Evolutionary conservation across 2,113 vertebrate species (phyloP), one percentile per base, ranked within the genome.

Genomic region (Balaenoptera acutorostrata): DNA sequence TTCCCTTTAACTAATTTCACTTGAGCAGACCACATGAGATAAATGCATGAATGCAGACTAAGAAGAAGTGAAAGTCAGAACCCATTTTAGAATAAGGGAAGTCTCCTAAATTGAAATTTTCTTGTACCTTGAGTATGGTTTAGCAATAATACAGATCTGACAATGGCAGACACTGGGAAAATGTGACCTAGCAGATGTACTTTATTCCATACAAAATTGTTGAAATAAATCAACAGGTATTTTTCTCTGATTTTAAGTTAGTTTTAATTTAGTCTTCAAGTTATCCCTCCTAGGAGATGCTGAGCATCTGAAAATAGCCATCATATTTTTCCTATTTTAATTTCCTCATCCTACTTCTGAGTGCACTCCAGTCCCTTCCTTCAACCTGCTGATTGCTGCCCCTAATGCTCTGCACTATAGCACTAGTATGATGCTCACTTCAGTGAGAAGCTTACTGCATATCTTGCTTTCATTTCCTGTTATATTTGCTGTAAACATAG

Each of bases 401-500:
- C 8, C 64, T 29, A 61, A 59, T 39, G 82, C 36, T 20, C 69
- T 17, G 14, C 14, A n/a, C 91, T 63, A 4, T 36, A n/a, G 31
- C n/a, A 29, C 68, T 85, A 29, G 77, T 36, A 75, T 0, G 55
- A 39, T 10, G 29, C 63, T 84, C 52, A 75, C 81, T 95, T 89
- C 87, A 66, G 14, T 31, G 64, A 80, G 81, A 93, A 55, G 83
- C 88, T 92, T 71, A 95, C 87, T 90, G 81, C 81, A 44, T 80
- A 93, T 68, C 87, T 92, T 64, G 52, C 90, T 88, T 91, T 97
- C 92, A 96, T 97, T 93, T 97, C 90, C 87, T 96, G 59, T 97
- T 88, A 77, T 93, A 93, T 95, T 96, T 97, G 85, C 90, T 88
- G 80, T 97, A 96, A 98, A 96, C 92, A 97, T 66, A 83, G 93